Evolutionary conservation across 2,888 invertebrate species (phyloP).

Genomic region (Brassicogethes aeneus): DNA sequence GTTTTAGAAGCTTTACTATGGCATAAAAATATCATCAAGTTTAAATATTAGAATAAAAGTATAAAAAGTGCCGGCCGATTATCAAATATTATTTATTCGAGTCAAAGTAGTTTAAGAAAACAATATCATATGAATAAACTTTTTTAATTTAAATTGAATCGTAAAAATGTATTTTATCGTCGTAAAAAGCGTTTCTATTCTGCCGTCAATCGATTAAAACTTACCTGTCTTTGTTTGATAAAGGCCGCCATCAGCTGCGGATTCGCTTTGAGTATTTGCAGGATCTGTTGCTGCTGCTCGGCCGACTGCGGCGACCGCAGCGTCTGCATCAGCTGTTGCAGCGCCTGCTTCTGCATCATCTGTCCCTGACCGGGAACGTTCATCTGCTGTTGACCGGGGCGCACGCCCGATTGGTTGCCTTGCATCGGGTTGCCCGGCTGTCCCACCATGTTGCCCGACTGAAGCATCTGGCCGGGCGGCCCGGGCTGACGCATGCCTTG

Average conservation of each 20-base stretch:
- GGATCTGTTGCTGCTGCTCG: constrained; percentile 84
- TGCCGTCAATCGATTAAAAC: too few species aligned
- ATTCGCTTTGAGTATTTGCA: constrained; percentile 85
- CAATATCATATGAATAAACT: too few species aligned
- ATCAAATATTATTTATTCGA: too few species aligned
- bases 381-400: constrained; percentile 5
- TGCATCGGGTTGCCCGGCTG: constrained; percentile 10
- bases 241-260: constrained; percentile 94
- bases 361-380: constrained; percentile 16
- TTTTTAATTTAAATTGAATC: too few species aligned
- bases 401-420: constrained; percentile 14
- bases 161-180: too few species aligned
- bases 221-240: constrained; percentile 74
- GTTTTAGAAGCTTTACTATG: too few species aligned
- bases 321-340: constrained; percentile 83
- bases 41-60: too few species aligned
- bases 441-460: constrained; percentile 12
- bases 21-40: too few species aligned
- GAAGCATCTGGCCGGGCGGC: constrained; percentile 24
- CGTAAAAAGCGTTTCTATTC: too few species aligned
- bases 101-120: too few species aligned
- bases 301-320: constrained; percentile 82
- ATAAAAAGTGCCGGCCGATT: too few species aligned
- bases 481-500: constrained; percentile 41
- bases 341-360: constrained; percentile 52